Conservation (phyloP, 2,113 vertebrate species). For the Oryzias celebensis region DNA sequence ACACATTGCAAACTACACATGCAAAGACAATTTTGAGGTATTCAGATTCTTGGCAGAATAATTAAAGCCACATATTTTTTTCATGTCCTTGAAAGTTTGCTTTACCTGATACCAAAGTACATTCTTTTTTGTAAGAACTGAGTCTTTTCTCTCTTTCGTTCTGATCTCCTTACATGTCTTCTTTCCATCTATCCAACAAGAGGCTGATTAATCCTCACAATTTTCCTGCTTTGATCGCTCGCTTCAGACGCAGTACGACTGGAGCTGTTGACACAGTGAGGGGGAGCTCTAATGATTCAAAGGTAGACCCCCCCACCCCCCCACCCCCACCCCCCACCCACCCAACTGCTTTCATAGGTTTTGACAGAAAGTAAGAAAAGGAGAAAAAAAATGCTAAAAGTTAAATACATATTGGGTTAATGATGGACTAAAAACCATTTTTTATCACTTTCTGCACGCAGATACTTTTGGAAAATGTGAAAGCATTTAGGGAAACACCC, state of each 20-base stretch:
- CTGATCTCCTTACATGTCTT: background rate
- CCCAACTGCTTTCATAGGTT: slow-evolving; percentile 40
- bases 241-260: slow-evolving; percentile 19
- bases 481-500: no score
- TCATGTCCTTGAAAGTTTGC: no score
- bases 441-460: no score
- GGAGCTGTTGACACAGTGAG: slow-evolving; percentile 19
- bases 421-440: no score
- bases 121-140: background rate
- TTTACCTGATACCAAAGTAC: no score
- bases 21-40: no score
- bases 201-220: slow-evolving; percentile 43
- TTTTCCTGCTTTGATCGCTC: slow-evolving; percentile 46
- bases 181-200: slow-evolving; percentile 25
- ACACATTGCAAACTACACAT: no score
- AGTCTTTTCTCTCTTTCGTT: background rate
- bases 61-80: no score
- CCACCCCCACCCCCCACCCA: slow-evolving; percentile 7
- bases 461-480: no score
- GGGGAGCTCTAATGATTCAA: slow-evolving; percentile 40
- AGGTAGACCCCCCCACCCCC: slow-evolving; percentile 12
- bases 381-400: slow-evolving; percentile 30
- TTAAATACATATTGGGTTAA: background rate
- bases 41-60: no score
- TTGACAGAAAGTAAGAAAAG: slow-evolving; percentile 27